Base-by-base conservation (phyloP, 1,140 invertebrate genomes). In the Lysiphlebus fabarum region DNA sequence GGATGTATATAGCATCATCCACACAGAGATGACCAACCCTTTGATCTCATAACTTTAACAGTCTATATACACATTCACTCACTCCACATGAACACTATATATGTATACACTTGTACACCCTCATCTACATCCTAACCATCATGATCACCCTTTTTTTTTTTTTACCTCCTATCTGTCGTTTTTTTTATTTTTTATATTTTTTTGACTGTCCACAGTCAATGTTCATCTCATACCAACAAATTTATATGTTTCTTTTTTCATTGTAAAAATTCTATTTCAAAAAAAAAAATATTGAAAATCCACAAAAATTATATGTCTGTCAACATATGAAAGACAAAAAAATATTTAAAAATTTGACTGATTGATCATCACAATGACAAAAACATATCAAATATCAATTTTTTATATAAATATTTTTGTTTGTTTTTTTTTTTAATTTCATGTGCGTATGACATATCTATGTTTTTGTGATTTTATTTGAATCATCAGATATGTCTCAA, bases 401-500 rank as follows among this genome's bases (percentile, higher is more conserved):
- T n/a, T n/a, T n/a, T n/a, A n/a, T n/a, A n/a, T n/a, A 11, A 40
- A 40, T 40, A 3, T 40, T 33, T 36, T 10, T 51, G 14, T 11
- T 34, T 51, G 49, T 51, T n/a, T 34, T 36, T n/a, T 34, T 55
- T 14, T 43, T 7, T 8, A 43, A n/a, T 43, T 10, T n/a, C 6
- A 36, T 36, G 33, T 50, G n/a, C 45, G 17, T 53, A 43, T 36
- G 50, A 51, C 36, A 44, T 26, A 17, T 43, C 26, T 17, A 41
- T 53, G 14, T 53, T 36, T 51, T n/a, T 37, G 36, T 48, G 14
- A 14, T 14, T 47, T 12, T 51, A 7, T 60, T 36, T 55, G 38
- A 41, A 34, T 14, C 34, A 36, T 12, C 76, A 90, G 88, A 89
- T 76, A 87, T 90, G 86, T 85, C 87, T 49, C 87, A 90, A 75